Evolutionary conservation across 2,888 invertebrate genomes (phyloP).

Genomic region (Nezara viridula): DNA sequence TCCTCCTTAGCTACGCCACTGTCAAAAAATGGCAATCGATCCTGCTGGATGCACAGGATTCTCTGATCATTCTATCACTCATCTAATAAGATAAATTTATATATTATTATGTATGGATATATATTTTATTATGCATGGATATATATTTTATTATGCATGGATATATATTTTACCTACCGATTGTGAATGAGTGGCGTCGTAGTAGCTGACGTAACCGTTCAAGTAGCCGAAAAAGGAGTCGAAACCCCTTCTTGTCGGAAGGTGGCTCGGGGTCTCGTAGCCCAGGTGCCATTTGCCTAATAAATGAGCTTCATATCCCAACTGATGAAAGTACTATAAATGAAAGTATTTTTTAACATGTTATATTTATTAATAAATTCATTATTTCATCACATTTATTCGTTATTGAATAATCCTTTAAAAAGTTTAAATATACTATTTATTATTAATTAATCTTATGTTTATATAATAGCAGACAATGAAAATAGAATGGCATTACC

Average conservation of each 20-base stretch:
- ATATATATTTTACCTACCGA: background rate
- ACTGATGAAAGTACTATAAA: slow-evolving; percentile 73
- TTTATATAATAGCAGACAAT: background rate
- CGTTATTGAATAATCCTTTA: too few species aligned
- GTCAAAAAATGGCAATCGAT: too few species aligned
- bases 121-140: too few species aligned
- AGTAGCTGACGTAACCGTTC: slow-evolving; percentile 83
- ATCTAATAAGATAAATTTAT: too few species aligned
- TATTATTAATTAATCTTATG: too few species aligned
- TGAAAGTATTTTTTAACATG: background rate
- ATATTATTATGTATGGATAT: too few species aligned
- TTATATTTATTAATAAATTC: too few species aligned
- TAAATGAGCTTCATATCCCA: slow-evolving; percentile 83
- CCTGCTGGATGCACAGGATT: too few species aligned
- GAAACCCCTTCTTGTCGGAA: slow-evolving; percentile 83
- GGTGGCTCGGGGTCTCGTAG: slow-evolving; percentile 78
- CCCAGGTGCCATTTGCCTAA: slow-evolving; percentile 95
- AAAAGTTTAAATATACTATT: too few species aligned
- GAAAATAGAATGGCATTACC: slow-evolving; percentile 41
- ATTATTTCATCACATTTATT: too few species aligned
- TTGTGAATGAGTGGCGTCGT: slow-evolving; percentile 69
- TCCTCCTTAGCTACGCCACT: too few species aligned
- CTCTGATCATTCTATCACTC: too few species aligned
- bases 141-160: background rate
- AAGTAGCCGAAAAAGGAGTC: slow-evolving; percentile 84